phyloP scores from a whole-genome alignment of 2,888 invertebrate species.

The Frankliniella fusca region DNA sequence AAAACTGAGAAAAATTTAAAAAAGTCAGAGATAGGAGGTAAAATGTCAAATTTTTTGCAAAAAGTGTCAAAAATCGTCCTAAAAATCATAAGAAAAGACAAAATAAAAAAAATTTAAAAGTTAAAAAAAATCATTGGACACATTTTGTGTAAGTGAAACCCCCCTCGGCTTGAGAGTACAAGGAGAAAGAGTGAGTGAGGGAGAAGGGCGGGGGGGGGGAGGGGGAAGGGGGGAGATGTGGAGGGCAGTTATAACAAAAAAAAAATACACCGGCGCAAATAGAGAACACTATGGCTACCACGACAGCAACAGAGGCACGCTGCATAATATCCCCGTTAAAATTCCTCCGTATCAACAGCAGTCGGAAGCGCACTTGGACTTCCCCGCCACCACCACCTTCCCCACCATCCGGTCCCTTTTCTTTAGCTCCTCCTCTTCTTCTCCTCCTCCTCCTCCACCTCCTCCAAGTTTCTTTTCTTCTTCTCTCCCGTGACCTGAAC shows the following conservation, averaged over 20 bases:
- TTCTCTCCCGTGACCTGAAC: neutral
- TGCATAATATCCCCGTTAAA: conserved; percentile 7
- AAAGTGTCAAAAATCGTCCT: too few species aligned
- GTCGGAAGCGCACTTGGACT: neutral
- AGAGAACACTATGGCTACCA: neutral
- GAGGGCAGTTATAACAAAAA: neutral
- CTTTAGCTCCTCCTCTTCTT: neutral
- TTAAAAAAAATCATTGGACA: too few species aligned
- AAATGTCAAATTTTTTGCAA: too few species aligned
- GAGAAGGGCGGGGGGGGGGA: too few species aligned
- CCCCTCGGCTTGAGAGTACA: too few species aligned
- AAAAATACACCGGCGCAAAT: neutral
- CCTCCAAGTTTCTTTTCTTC: neutral
- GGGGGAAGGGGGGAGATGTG: too few species aligned
- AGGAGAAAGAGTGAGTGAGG: too few species aligned
- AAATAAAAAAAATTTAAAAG: too few species aligned
- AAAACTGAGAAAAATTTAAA: too few species aligned
- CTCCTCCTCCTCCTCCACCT: neutral
- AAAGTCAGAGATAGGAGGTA: too few species aligned
- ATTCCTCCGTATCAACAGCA: neutral
- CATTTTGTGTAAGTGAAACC: too few species aligned
- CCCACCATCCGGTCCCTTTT: neutral
- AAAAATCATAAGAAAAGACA: too few species aligned
- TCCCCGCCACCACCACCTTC: neutral
- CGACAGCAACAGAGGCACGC: neutral